Conservation (phyloP, 2,888 invertebrate species). For the Hipparchia semele region DNA sequence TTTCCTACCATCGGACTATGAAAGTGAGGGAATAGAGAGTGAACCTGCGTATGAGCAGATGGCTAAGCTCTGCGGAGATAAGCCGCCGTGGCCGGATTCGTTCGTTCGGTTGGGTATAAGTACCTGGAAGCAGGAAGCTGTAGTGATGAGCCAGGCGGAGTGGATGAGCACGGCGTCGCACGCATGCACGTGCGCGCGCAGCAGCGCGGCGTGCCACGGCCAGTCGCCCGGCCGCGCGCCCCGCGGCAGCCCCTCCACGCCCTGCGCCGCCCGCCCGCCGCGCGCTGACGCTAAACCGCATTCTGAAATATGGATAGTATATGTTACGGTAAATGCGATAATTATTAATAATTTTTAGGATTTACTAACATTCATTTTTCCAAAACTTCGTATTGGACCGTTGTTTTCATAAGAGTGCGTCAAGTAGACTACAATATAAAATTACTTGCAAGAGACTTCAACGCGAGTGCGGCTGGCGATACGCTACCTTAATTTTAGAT, state of each 20-base stretch:
- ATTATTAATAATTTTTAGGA: too few relatives aligned
- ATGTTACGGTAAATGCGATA: too few relatives aligned
- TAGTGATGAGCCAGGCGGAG: slow-evolving; percentile 92
- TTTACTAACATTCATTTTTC: too few relatives aligned
- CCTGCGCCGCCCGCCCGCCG: slow-evolving; percentile 67
- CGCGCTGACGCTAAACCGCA: slow-evolving; percentile 88
- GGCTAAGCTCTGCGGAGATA: too few relatives aligned
- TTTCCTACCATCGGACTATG: too few relatives aligned
- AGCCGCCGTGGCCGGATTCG: too few relatives aligned
- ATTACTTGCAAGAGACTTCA: slow-evolving; percentile 6
- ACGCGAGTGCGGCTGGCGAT: background rate
- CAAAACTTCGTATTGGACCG: too few relatives aligned
- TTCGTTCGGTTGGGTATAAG: too few relatives aligned
- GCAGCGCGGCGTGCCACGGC: slow-evolving; percentile 95
- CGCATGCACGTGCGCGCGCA: slow-evolving; percentile 92
- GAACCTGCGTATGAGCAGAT: too few relatives aligned
- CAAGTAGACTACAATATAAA: too few relatives aligned
- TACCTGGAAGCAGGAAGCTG: slow-evolving; percentile 92
- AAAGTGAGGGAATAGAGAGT: too few relatives aligned
- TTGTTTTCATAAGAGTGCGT: too few relatives aligned
- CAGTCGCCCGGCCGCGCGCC: slow-evolving; percentile 92
- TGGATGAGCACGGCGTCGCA: slow-evolving; percentile 94
- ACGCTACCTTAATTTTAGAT: background rate
- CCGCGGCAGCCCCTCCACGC: slow-evolving; percentile 84
- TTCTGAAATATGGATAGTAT: slow-evolving; percentile 61